Evolutionary conservation across 2,113 vertebrate genomes (phyloP).

Genomic region (Scophthalmus maximus): DNA sequence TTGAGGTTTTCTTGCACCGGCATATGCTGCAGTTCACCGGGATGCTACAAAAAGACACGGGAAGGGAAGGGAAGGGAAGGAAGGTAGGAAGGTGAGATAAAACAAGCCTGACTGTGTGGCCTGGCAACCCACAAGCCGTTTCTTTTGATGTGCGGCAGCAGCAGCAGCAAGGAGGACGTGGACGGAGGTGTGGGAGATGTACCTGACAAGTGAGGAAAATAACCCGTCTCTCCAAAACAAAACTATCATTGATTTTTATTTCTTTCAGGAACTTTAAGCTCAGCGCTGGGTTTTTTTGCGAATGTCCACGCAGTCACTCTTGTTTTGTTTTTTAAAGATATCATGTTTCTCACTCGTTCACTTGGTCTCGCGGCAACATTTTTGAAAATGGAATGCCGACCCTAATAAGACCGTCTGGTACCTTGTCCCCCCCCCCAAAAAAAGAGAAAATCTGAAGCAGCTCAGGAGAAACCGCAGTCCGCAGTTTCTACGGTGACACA

Average conservation of each 20-base stretch:
- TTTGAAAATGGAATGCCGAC: no score
- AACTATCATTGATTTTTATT: conserved; percentile 34
- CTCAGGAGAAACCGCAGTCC: no score
- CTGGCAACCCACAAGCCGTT: conserved; percentile 33
- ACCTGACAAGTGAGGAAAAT: conserved; percentile 40
- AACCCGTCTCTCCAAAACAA: conserved; percentile 33
- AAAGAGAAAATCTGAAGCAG: no score
- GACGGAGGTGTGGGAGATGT: conserved; percentile 17
- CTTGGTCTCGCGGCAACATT: no score
- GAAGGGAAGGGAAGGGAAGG: conserved; percentile 24
- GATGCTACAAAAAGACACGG: conserved; percentile 11
- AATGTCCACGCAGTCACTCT: no score
- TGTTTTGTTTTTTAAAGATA: no score
- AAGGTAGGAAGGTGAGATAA: conserved; percentile 4
- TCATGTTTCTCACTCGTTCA: no score
- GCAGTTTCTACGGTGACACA: no score
- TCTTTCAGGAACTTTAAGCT: conserved; percentile 5
- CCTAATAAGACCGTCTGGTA: no score
- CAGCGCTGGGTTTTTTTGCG: background rate
- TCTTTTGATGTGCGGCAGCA: conserved; percentile 40
- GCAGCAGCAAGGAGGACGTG: conserved; percentile 27
- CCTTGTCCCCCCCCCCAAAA: no score
- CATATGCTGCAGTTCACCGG: background rate
- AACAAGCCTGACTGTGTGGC: conserved; percentile 36
- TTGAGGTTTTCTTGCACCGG: background rate